Percentiles rank a stretch among this genome's conserved stretches.
Conservation (phyloP, 2,113 vertebrate genomes). For the Phalacrocorax pelagicus region DNA sequence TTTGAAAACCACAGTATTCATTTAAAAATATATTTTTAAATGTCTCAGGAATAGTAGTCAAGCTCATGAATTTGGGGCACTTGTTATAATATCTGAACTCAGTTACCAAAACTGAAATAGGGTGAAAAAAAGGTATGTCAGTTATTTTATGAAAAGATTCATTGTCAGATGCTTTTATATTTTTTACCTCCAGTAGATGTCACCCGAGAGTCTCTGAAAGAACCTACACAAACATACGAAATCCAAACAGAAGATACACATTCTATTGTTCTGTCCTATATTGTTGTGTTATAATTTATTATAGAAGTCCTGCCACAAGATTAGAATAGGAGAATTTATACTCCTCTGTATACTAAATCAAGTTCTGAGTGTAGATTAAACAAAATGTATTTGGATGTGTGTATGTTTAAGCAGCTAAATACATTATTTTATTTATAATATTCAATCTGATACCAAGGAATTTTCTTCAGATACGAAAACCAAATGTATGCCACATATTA, state of each 20-base stretch:
- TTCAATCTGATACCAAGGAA: background rate
- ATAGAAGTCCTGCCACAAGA: background rate
- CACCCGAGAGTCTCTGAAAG: constrained; percentile 48
- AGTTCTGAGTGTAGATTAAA: background rate
- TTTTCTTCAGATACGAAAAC: background rate
- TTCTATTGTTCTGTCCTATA: background rate
- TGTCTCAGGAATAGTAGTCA: background rate
- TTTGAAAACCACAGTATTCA: background rate
- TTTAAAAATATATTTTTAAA: background rate
- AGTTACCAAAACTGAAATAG: background rate
- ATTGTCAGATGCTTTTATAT: background rate
- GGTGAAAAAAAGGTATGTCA: background rate
- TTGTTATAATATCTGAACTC: background rate
- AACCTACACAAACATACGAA: background rate
- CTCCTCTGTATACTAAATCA: background rate
- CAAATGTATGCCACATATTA: background rate
- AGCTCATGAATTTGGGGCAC: background rate
- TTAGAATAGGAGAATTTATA: background rate
- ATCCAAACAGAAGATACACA: background rate
- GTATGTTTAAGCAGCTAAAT: background rate
- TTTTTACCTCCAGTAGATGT: constrained; percentile 68
- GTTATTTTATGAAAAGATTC: background rate
- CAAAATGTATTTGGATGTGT: background rate
- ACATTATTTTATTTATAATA: background rate
- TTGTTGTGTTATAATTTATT: background rate